Evolutionary conservation across 30 jellyfish, hydroid and myxozoan species (phyloP).

Genomic region (Hydractinia symbiolongicarpus): DNA sequence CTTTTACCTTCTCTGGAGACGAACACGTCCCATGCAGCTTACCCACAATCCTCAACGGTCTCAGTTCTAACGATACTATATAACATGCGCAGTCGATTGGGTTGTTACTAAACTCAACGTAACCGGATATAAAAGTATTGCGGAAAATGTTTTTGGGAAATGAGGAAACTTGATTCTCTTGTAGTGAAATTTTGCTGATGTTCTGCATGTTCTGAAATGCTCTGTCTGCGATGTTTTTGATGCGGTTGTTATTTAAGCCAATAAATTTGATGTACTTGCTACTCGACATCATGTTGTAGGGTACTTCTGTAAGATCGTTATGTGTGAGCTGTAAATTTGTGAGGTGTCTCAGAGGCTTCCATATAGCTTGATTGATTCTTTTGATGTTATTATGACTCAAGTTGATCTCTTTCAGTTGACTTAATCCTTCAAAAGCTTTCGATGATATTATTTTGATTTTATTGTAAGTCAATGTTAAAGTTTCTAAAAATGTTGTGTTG

Average conservation of each 20-base stretch:
- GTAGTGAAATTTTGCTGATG: not conserved
- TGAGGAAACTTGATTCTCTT: not conserved
- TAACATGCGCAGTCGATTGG: conserved; percentile 13
- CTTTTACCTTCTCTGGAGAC: not conserved
- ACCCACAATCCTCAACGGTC: not conserved
- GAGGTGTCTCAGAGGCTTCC: not conserved
- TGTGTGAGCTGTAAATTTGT: not conserved
- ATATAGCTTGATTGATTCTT: not conserved
- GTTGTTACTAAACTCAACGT: not conserved
- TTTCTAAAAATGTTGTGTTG: not conserved
- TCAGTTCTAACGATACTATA: not conserved
- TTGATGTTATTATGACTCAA: conserved; percentile 1
- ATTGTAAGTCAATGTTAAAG: not conserved
- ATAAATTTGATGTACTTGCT: conserved; percentile 11
- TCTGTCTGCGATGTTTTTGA: not conserved
- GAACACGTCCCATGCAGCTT: conserved; percentile 4
- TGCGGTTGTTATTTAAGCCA: conserved; percentile 1
- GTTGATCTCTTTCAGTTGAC: not conserved
- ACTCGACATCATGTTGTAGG: not conserved
- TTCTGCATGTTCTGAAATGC: conserved; percentile 8
- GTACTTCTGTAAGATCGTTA: not conserved
- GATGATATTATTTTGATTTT: not conserved
- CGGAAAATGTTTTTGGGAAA: not conserved
- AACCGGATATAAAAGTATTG: not conserved
- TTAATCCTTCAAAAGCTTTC: conserved; percentile 12